Conservation (phyloP, 1,140 invertebrate species). For the Nasonia vitripennis region DNA sequence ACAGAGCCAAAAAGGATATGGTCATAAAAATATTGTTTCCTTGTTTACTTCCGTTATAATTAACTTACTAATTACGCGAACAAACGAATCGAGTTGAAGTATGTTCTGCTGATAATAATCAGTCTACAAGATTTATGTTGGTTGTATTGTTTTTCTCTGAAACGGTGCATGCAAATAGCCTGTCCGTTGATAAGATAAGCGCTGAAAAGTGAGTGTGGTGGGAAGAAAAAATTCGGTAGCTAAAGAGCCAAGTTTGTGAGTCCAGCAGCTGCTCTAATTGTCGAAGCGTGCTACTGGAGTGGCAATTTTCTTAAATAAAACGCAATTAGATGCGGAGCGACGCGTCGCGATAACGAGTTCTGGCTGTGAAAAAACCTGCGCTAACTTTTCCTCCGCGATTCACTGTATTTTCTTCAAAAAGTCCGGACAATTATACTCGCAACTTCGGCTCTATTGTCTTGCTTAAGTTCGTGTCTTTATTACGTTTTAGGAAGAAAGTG, state of each 20-base stretch:
- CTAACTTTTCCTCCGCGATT: background rate
- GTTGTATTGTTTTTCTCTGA: too few relatives aligned
- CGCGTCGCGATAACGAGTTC: constrained; percentile 5
- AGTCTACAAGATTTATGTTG: too few relatives aligned
- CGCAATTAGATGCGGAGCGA: constrained; percentile 22
- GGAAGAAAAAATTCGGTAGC: background rate
- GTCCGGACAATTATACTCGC: background rate
- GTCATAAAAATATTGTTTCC: background rate
- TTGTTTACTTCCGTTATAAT: background rate
- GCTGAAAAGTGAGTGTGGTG: background rate
- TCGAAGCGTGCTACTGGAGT: constrained; percentile 1
- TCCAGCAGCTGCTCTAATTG: background rate
- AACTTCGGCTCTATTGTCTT: background rate
- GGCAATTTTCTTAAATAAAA: constrained; percentile 32
- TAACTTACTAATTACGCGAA: background rate
- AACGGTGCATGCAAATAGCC: too few relatives aligned
- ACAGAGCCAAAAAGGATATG: background rate
- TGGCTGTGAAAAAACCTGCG: background rate
- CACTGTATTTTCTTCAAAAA: constrained; percentile 21
- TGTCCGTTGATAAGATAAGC: background rate
- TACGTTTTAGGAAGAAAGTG: too few relatives aligned
- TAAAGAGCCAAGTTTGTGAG: background rate
- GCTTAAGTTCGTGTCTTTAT: too few relatives aligned
- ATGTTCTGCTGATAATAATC: too few relatives aligned
- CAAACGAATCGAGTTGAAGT: background rate